Conservation (phyloP, 2,797 vertebrate species). For the Coregonus suidteri region DNA sequence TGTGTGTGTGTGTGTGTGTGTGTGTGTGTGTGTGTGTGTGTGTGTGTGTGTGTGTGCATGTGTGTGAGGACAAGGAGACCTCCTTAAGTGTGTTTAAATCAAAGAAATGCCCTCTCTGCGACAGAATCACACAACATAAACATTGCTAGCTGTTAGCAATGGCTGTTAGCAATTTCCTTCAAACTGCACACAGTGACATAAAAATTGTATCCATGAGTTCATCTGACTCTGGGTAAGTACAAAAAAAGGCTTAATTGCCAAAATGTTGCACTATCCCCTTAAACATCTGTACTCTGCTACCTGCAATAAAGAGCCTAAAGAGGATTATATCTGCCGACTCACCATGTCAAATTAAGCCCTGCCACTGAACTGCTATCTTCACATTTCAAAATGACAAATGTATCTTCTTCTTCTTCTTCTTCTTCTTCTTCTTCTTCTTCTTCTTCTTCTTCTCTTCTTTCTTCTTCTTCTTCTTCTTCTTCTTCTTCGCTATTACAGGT, state of each 20-base stretch:
- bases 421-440: no score
- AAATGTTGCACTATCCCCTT: background rate
- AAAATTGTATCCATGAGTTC: no score
- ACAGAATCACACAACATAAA: constrained; percentile 16
- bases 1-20: no score
- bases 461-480: background rate
- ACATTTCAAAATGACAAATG: background rate
- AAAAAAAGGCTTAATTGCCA: no score
- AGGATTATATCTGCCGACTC: background rate
- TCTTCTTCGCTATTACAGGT: background rate
- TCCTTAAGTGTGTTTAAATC: background rate
- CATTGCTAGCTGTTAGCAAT: background rate
- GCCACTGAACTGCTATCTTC: background rate
- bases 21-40: no score
- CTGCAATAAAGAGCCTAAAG: background rate
- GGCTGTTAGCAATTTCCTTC: no score
- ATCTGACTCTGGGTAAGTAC: no score
- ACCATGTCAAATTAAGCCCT: background rate
- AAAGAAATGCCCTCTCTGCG: background rate
- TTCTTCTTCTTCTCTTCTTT: no score
- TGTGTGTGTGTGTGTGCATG: no score
- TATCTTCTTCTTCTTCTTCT: background rate
- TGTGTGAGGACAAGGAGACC: constrained; percentile 9
- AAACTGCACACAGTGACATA: no score
- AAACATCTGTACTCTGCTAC: background rate